Conservation (phyloP, 2,797 vertebrate species). For the Zalophus californianus region DNA sequence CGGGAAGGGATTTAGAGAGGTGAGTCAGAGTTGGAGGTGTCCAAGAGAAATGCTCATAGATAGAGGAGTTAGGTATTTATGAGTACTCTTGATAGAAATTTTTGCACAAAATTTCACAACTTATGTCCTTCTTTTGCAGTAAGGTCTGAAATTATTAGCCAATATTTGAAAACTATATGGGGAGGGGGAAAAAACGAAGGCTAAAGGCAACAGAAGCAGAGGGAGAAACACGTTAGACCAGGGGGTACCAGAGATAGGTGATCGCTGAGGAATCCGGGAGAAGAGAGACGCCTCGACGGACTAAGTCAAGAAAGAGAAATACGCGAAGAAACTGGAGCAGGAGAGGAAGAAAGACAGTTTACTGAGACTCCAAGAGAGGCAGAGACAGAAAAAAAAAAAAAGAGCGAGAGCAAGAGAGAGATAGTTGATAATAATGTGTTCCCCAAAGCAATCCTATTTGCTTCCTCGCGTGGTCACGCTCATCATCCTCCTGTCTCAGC, state of each 20-base stretch:
- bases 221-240: no score
- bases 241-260: background rate
- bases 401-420: background rate
- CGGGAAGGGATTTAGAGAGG: background rate
- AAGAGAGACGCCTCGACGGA: background rate
- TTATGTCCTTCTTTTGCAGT: background rate
- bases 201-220: background rate
- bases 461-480: background rate
- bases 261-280: background rate
- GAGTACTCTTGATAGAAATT: background rate
- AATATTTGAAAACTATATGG: background rate
- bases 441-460: background rate
- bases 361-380: background rate
- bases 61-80: background rate
- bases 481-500: background rate
- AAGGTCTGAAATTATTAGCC: background rate
- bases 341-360: background rate
- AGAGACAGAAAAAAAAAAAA: background rate
- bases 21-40: background rate
- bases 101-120: background rate
- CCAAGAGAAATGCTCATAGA: background rate
- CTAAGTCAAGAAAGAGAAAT: background rate
- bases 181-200: background rate
- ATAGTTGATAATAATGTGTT: background rate
- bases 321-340: background rate